These are phyloP conservation scores for Cepaea nemoralis DNA, from an alignment of 1,140 invertebrate species.

Conservation along the genomic window DNA sequence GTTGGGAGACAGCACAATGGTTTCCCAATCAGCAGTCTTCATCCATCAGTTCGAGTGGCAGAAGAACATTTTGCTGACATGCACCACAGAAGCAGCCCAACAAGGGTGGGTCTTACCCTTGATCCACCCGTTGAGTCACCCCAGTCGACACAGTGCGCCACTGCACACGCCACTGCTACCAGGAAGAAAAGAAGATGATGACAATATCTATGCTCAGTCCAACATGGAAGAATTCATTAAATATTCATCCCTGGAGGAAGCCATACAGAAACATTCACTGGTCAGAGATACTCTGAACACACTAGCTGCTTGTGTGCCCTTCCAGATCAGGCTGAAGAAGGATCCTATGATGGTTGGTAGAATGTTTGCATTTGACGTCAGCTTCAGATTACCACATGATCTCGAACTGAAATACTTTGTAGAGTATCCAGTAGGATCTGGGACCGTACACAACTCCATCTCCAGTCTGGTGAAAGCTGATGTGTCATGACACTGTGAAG, in stretches of 20 bases:
- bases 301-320: slow-evolving; percentile 76
- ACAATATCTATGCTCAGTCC: slow-evolving; percentile 47
- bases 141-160: slow-evolving; percentile 30
- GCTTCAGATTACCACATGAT: slow-evolving; percentile 59
- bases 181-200: slow-evolving; percentile 49
- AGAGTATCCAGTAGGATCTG: slow-evolving; percentile 70
- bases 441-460: slow-evolving; percentile 68
- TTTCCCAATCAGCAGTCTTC: slow-evolving; percentile 30
- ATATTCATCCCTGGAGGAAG: slow-evolving; percentile 51
- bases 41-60: slow-evolving; percentile 32
- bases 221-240: slow-evolving; percentile 57
- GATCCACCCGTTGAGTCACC: slow-evolving; percentile 24
- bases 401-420: slow-evolving; percentile 70
- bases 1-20: slow-evolving; percentile 48
- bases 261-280: slow-evolving; percentile 40
- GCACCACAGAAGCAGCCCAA: slow-evolving; percentile 33
- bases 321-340: slow-evolving; percentile 77
- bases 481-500: slow-evolving; percentile 68
- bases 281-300: slow-evolving; percentile 85
- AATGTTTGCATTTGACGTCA: slow-evolving; percentile 88
- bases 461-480: slow-evolving; percentile 69
- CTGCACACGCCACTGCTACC: slow-evolving; percentile 36
- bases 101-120: slow-evolving; percentile 15
- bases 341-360: slow-evolving; percentile 81
- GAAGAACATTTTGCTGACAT: slow-evolving; percentile 36